Conservation (phyloP, 2,888 invertebrate species). For the Dromius quadrimaculatus region DNA sequence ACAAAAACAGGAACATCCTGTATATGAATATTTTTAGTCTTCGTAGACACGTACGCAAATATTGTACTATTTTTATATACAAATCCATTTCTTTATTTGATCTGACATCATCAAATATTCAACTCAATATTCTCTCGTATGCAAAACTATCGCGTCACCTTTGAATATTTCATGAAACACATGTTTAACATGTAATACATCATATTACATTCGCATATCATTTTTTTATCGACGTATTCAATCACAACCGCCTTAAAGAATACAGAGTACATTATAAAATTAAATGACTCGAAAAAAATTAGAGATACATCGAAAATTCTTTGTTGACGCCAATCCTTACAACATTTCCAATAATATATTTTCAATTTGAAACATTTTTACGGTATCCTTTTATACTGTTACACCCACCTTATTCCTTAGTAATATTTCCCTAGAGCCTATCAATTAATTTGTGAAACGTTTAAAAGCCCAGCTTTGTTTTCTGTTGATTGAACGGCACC, state of each 20-base stretch:
- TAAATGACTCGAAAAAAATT: too few species aligned
- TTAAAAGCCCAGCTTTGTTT: too few species aligned
- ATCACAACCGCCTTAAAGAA: too few species aligned
- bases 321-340: too few species aligned
- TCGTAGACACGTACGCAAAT: background rate
- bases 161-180: slow-evolving; percentile 25
- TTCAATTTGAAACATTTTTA: slow-evolving; percentile 20
- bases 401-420: too few species aligned
- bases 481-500: too few species aligned
- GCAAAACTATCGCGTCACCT: slow-evolving; percentile 12
- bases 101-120: slow-evolving; percentile 6
- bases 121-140: too few species aligned
- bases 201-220: background rate
- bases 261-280: too few species aligned
- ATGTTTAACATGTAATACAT: slow-evolving; percentile 19
- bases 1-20: too few species aligned
- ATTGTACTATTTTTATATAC: background rate
- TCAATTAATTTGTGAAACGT: too few species aligned
- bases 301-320: too few species aligned
- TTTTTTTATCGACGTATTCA: background rate
- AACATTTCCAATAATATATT: slow-evolving; percentile 32
- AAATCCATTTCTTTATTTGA: background rate
- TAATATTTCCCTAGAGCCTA: too few species aligned
- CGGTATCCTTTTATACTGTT: slow-evolving; percentile 19
- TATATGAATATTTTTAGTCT: background rate